Percentiles rank a stretch among this genome's conserved stretches.
Conservation (phyloP, 2,797 vertebrate genomes). For the Rachycentron canadum region DNA sequence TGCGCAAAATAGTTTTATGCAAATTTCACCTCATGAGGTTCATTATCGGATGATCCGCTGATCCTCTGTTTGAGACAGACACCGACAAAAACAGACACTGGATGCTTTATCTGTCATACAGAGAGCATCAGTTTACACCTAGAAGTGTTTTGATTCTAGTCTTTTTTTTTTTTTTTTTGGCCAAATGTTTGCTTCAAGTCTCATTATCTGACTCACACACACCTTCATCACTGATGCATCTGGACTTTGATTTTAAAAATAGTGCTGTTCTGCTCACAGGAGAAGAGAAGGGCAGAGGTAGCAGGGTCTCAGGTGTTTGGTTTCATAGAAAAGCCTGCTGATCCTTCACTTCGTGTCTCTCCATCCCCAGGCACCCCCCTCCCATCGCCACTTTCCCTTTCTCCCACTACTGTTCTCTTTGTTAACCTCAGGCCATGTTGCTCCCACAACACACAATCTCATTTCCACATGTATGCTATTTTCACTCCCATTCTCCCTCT, state of each 20-base stretch:
- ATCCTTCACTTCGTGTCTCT: slow-evolving; percentile 46
- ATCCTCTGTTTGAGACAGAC: neutral
- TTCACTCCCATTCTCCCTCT: neutral
- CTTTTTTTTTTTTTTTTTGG: neutral
- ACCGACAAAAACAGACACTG: no score
- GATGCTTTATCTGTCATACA: no score
- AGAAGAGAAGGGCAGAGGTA: slow-evolving; percentile 12
- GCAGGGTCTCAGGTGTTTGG: slow-evolving; percentile 57
- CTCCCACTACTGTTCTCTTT: slow-evolving; percentile 31
- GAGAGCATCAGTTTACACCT: no score
- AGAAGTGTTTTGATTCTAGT: neutral
- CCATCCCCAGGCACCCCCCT: slow-evolving; percentile 18
- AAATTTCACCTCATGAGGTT: neutral
- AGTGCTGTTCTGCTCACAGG: slow-evolving; percentile 19
- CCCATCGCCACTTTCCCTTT: slow-evolving; percentile 10
- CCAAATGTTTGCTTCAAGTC: slow-evolving; percentile 1
- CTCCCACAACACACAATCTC: slow-evolving; percentile 40
- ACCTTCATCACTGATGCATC: slow-evolving; percentile 10
- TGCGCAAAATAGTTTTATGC: neutral
- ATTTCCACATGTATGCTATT: slow-evolving; percentile 49
- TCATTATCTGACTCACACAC: slow-evolving; percentile 9
- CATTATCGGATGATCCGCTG: neutral
- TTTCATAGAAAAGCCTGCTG: slow-evolving; percentile 49
- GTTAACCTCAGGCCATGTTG: slow-evolving; percentile 49
- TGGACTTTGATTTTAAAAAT: slow-evolving; percentile 32